Base-by-base conservation (phyloP, 2,888 invertebrate genomes). In the Toxonevra muliebris region DNA sequence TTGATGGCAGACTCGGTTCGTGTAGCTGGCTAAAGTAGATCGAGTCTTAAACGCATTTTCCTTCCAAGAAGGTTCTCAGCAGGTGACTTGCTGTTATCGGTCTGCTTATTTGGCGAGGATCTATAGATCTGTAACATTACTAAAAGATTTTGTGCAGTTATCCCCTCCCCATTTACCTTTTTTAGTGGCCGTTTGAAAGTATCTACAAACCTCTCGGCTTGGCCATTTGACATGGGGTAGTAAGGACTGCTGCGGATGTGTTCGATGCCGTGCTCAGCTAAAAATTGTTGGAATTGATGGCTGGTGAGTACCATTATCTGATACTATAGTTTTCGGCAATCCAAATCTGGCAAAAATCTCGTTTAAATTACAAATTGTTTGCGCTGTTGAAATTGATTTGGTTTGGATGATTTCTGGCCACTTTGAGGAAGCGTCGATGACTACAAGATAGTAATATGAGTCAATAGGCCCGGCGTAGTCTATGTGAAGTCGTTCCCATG, bases 401-500 rank as follows among this genome's bases (percentile, higher is more conserved):
- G 75, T 74, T 61, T 61, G 61, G 66, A 74, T 69, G 19, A 82
- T 76, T 71, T 86, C 84, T 1, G 80, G 76, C 84, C 83, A 86
- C 69, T 85, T 86, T 0, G 83, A 82, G 70, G 75, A 76, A 7
- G 83, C 75, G 69, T 86, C 85, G 4, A 82, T 77, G 2, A 85
- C 69, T 12, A 86, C 69, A 8, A 84, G 70, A 60, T 79, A 80
- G 62, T 71, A 68, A 41, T 61, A 42, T 1, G 42, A 63, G 1
- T 66, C 54, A 9, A 68, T 48, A 72, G 30, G 11, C 30, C 30
- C 54, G 7, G 54, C 13, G 19, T 54, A 45, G 67, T 61, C 45
- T 59, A 61, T 40, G 70, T 70, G n/a, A 69, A 60, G 41, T 52
- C 69, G 59, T 19, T 71, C 72, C 43, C 58, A 75, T 13, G 75